A percentile compares a stretch with the other conserved stretches of the same genome.
phyloP scores from a whole-genome alignment of 2,888 invertebrate genomes.

The Xestoiulus laeticollis region DNA sequence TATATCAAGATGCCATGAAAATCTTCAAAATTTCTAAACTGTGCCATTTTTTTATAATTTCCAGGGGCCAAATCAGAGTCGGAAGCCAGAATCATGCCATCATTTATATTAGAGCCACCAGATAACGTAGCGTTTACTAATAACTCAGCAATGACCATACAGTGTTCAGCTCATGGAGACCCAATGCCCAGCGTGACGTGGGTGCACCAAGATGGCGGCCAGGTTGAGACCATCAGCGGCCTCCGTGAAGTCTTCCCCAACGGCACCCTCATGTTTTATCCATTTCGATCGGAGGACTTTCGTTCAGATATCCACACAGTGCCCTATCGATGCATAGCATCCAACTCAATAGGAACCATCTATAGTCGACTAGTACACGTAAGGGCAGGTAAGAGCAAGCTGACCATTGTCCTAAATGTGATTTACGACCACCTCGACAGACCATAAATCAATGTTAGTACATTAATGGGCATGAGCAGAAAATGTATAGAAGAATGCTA shows the following conservation, averaged over 20 bases:
- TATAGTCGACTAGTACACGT: slow-evolving; percentile 61
- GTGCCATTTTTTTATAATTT: not conserved
- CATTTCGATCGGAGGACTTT: slow-evolving; percentile 60
- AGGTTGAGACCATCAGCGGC: slow-evolving; percentile 90
- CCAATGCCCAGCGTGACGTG: slow-evolving; percentile 45
- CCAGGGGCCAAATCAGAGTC: slow-evolving; percentile 7
- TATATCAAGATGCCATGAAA: too few relatives aligned
- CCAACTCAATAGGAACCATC: slow-evolving; percentile 61
- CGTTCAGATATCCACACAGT: slow-evolving; percentile 60
- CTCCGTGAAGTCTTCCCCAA: slow-evolving; percentile 74
- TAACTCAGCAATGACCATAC: slow-evolving; percentile 29
- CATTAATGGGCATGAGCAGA: too few relatives aligned
- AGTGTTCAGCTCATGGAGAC: slow-evolving; percentile 46
- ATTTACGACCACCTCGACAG: not conserved
- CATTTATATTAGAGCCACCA: slow-evolving; percentile 51
- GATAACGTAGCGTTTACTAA: slow-evolving; percentile 49
- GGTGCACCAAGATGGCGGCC: slow-evolving; percentile 76
- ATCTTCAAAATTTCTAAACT: not conserved
- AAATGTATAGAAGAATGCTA: too few relatives aligned
- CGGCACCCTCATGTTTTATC: slow-evolving; percentile 59
- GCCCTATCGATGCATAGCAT: slow-evolving; percentile 61
- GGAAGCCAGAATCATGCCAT: slow-evolving; percentile 35
- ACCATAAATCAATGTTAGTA: not conserved
- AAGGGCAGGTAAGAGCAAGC: slow-evolving; percentile 60
- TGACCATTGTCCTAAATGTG: slow-evolving; percentile 38